Evolutionary conservation across 2,113 vertebrate species (phyloP), one percentile per base, ranked within the genome.

Genomic region (Mus spicilegus): DNA sequence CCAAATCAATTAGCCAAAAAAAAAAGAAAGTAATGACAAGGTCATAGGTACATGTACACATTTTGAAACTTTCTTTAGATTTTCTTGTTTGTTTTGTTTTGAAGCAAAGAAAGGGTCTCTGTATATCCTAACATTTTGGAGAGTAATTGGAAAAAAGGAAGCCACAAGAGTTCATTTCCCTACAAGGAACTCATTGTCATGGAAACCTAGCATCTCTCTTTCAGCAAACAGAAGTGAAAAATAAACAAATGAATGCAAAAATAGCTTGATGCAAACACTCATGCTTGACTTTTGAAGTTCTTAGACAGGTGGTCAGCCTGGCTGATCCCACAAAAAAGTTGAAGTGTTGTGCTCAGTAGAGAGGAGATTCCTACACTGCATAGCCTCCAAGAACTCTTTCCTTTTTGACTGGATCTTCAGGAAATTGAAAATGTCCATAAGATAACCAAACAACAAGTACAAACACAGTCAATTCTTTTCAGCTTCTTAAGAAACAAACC

Each of bases 181-280:
- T 36, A 81, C 84, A 17, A 91, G 24, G 8, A 54, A 73, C 36
- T 95, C 42, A 80, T 94, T 94, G 89, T 86, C 54, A 46, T 77
- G 75, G 20, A 96, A 86, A 84, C 24, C 5, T 90, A 95, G 20
- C 6, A 90, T 3, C 61, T 63, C 1, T 65, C 49, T 93, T 91
- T 5, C n/a, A n/a, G 19, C 13, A 81, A 90, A 89, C 3, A 90
- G 26, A 89, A 13, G 54, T 58, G 28, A 75, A 61, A 96, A 93
- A 85, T 56, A 20, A 85, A 16, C 1, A 81, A 92, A 95, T 6
- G 89, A n/a, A 75, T 56, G 22, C 1, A 19, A 56, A 90, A 90
- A 82, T 90, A 89, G 63, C 1, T 5, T 76, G 28, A 78, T 39
- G 5, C 6, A 58, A 92, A 80, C n/a, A 0, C 11, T 90, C 11